Evolutionary conservation across 1,140 invertebrate genomes (phyloP), one percentile per base, ranked within the genome.

Genomic region (Brachionus rotundiformis): DNA sequence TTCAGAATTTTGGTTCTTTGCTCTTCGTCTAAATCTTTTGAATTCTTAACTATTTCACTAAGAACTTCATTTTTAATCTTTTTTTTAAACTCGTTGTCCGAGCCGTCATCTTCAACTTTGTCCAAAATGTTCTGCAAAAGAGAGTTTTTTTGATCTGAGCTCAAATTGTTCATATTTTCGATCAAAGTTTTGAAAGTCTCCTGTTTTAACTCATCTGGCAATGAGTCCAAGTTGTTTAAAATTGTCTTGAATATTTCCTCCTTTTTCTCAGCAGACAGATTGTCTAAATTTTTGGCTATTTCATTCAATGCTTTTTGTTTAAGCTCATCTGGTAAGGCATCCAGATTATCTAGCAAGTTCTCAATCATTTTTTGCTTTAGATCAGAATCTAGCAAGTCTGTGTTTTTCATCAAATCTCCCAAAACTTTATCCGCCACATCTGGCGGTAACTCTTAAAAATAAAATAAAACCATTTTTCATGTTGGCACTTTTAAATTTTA

Each of bases 1-100:
- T 59, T 33, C 2, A 79, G 54, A 33, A 79, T 79, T 63, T 79
- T 79, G 23, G 25, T 59, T 19, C 76, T 16, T 41, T 59, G 19
- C n/a, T 79, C 47, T 25, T 54, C 44, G 47, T 59, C 76, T 41
- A 79, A 59, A 63, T 79, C 59, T 63, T 79, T 44, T 11, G 76
- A 79, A 79, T 79, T 79, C 41, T 79, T 79, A 3, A 79, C 47
- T 11, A 79, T 79, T 79, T 79, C 76, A 59, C 33, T 79, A 2
- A 79, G 29, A 2, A 79, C 47, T 33, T 79, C 76, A 27, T 79
- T 54, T 54, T 63, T 54, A 5, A 79, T 13, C 16, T 59, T 54
- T 79, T 63, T 54, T 25, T 39, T 79, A 19, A 79, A 39, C 23
- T 79, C 76, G 16, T 39, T 29, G 31, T 79, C 76, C 11, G 23